Percentiles rank a stretch among this genome's conserved stretches.
These are phyloP conservation scores for Drosophila nr. perissopoda DNA, from an alignment of 2,888 invertebrate genomes.

Conservation along the genomic window DNA sequence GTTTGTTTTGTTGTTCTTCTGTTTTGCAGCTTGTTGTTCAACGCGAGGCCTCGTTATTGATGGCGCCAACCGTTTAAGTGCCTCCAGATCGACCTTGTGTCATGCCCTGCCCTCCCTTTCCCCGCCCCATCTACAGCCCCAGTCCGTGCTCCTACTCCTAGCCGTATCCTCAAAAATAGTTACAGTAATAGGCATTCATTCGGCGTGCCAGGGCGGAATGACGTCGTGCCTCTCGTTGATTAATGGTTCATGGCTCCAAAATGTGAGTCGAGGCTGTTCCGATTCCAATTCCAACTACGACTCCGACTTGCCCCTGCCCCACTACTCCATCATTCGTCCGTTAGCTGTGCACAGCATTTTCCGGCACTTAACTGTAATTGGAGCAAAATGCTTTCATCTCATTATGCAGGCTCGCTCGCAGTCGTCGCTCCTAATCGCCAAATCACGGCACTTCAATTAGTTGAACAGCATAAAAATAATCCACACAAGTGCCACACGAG, in stretches of 20 bases:
- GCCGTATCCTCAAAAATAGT: slow-evolving; percentile 40
- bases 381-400: slow-evolving; percentile 72
- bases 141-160: not conserved
- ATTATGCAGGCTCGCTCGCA: slow-evolving; percentile 59
- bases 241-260: slow-evolving; percentile 67
- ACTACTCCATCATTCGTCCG: slow-evolving; percentile 54
- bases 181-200: slow-evolving; percentile 69
- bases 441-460: slow-evolving; percentile 79
- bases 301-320: slow-evolving; percentile 9
- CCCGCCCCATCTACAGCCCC: slow-evolving; percentile 3
- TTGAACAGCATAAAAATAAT: slow-evolving; percentile 66
- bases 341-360: slow-evolving; percentile 69
- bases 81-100: slow-evolving; percentile 72
- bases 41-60: slow-evolving; percentile 72
- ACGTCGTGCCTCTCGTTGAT: slow-evolving; percentile 66
- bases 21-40: slow-evolving; percentile 66
- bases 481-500: slow-evolving; percentile 36
- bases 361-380: slow-evolving; percentile 79
- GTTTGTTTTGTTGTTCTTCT: slow-evolving; percentile 72
- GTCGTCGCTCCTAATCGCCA: slow-evolving; percentile 42
- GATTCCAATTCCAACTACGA: slow-evolving; percentile 9
- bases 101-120: slow-evolving; percentile 5
- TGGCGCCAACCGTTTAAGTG: slow-evolving; percentile 61
- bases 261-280: slow-evolving; percentile 31
- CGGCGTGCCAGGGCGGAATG: slow-evolving; percentile 70